Base-by-base conservation (phyloP, 2,797 vertebrate genomes). In the Lepus oiostolus region DNA sequence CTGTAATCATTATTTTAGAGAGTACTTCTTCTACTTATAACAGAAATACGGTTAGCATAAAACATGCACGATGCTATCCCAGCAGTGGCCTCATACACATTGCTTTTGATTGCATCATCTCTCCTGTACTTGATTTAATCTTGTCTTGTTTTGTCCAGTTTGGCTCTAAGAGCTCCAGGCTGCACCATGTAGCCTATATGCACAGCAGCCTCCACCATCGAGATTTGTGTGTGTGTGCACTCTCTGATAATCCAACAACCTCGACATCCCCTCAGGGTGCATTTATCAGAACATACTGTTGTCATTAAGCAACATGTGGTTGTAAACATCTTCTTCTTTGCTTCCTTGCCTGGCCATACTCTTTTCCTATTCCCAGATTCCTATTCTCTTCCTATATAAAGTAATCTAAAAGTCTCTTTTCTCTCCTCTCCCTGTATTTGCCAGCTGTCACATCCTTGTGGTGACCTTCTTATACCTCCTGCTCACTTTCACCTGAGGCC, bases 301-400 rank as follows among this genome's bases (percentile, higher is more conserved):
- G n/a, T 70, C 19, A 32, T 71, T 71, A 21, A 71, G 28, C 50
- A 77, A 54, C 8, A 30, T 16, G 19, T n/a, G 47, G 1, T 12
- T 79, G 19, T 85, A 85, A 92, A 90, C 65, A n/a, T 76, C 70
- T 71, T 93, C 67, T 47, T 77, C 50, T 81, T 65, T 94, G 83
- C 24, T 85, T n/a, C 4, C 58, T 87, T 71, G n/a, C 30, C 70
- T 54, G 68, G 19, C 13, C 30, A 32, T 19, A 47, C 7, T 47
- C 6, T 84, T 77, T 81, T 42, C 28, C 5, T 7, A 54, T 38
- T 3, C 50, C 71, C 52, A 50, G 70, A 80, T 89, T 87, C 62
- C 70, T 60, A 14, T 47, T 50, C 70, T 77, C 91, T 58, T 50
- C 71, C 79, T 26, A 54, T 30, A 30, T 5, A 63, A 50, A 52